These are phyloP conservation scores for Caenorhabditis wallacei DNA, from an alignment of 2,888 invertebrate genomes.

Conservation along the genomic window DNA sequence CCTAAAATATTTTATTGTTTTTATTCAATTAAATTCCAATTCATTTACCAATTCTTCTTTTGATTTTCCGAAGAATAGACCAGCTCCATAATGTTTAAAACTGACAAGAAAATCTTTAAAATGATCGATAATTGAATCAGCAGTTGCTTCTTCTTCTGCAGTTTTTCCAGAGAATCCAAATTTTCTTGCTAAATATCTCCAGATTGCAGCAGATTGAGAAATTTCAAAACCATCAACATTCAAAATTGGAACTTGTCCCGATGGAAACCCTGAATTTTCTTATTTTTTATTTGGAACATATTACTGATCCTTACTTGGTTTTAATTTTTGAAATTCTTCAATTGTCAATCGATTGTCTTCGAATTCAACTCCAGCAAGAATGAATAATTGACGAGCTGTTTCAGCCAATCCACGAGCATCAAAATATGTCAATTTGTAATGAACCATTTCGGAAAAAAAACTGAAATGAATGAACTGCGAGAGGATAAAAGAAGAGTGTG, in stretches of 20 bases:
- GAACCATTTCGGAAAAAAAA: conserved; percentile 14
- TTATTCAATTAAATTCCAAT: not conserved
- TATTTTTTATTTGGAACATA: not conserved
- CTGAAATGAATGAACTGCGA: no score
- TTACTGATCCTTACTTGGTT: not conserved
- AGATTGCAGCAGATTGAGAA: conserved; percentile 40
- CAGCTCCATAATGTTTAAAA: not conserved
- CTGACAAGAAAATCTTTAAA: conserved; percentile 43
- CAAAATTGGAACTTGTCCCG: conserved; percentile 31
- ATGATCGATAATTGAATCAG: conserved; percentile 39
- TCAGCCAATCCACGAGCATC: conserved; percentile 52
- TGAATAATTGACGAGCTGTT: conserved; percentile 24
- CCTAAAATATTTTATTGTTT: not conserved
- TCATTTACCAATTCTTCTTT: conserved; percentile 10
- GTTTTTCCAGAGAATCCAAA: conserved; percentile 43
- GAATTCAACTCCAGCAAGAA: conserved; percentile 20
- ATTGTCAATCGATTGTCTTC: conserved; percentile 25
- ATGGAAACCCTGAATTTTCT: conserved; percentile 15
- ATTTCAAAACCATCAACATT: conserved; percentile 13
- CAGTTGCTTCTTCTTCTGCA: conserved; percentile 32
- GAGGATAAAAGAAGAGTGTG: no score
- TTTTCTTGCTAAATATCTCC: conserved; percentile 37
- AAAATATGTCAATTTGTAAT: conserved; percentile 52
- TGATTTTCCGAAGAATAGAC: not conserved
- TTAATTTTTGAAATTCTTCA: conserved; percentile 28